Conservation (phyloP, 2,888 invertebrate species). For the Hydrotaea diabolus region DNA sequence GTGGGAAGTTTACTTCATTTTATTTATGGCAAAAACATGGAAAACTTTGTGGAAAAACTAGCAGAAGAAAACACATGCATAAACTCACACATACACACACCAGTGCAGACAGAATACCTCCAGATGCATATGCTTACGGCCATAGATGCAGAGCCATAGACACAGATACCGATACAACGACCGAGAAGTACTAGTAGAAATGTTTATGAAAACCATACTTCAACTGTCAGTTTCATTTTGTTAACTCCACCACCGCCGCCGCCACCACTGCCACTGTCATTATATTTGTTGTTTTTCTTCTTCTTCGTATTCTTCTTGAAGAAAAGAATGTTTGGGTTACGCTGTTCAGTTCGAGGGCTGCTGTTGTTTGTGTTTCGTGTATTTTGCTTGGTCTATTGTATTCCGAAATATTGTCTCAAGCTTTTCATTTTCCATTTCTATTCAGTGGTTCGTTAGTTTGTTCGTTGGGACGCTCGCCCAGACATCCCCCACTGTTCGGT, state of each 20-base stretch:
- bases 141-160: neutral
- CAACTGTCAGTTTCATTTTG: constrained; percentile 62
- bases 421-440: constrained; percentile 36
- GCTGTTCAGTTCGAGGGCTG: constrained; percentile 14
- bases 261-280: neutral
- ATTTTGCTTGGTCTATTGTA: constrained; percentile 13
- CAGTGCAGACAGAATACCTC: neutral
- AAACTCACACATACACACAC: constrained; percentile 20
- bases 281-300: constrained; percentile 1
- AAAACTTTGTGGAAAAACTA: neutral
- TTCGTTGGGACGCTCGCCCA: neutral
- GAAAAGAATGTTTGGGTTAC: constrained; percentile 16
- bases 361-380: neutral
- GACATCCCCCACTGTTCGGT: constrained; percentile 13
- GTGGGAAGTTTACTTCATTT: constrained; percentile 7
- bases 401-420: constrained; percentile 41
- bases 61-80: neutral
- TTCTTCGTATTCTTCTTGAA: constrained; percentile 24
- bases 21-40: neutral
- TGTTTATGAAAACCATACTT: constrained; percentile 46
- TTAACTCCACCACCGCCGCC: neutral
- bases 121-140: neutral
- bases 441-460: neutral
- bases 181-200: neutral
- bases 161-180: neutral